These are phyloP conservation scores for Myoxocephalus aenaeus DNA, from an alignment of 2,797 vertebrate genomes.

Conservation along the genomic window DNA sequence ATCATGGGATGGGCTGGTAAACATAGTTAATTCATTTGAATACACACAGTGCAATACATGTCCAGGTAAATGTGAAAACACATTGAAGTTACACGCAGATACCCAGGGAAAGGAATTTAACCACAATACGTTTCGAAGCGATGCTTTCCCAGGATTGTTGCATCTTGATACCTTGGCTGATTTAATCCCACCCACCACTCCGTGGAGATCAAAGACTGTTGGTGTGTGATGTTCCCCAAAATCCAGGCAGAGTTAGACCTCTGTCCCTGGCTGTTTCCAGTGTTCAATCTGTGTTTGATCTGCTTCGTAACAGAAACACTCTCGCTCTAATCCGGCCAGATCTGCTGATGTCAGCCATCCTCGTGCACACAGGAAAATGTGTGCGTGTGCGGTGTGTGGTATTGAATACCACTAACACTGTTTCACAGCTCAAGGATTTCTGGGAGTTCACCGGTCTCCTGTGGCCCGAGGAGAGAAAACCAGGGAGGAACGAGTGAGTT, in stretches of 20 bases:
- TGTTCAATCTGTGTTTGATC: conserved; percentile 42
- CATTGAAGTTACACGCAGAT: neutral
- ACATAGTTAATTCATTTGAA: neutral
- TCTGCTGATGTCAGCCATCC: conserved; percentile 45
- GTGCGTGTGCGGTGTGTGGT: conserved; percentile 10
- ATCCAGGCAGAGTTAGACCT: conserved; percentile 48
- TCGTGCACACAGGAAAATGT: neutral
- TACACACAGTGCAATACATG: neutral
- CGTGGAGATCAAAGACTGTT: conserved; percentile 3
- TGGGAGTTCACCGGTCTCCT: conserved; percentile 34
- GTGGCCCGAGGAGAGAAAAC: conserved; percentile 17
- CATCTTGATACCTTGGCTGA: neutral
- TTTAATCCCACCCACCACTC: neutral
- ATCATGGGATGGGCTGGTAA: neutral
- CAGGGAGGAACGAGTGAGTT: neutral
- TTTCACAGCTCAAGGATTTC: conserved; percentile 28
- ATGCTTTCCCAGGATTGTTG: neutral
- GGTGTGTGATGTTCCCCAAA: conserved; percentile 16
- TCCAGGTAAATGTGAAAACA: neutral
- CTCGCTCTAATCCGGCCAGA: conserved; percentile 28
- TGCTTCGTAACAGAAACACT: conserved; percentile 32
- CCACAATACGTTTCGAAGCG: neutral
- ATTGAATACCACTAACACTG: conserved; percentile 27
- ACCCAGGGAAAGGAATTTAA: neutral
- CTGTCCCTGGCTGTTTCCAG: conserved; percentile 4